Conservation (phyloP, 2,797 vertebrate species). For the Semotilus atromaculatus region DNA sequence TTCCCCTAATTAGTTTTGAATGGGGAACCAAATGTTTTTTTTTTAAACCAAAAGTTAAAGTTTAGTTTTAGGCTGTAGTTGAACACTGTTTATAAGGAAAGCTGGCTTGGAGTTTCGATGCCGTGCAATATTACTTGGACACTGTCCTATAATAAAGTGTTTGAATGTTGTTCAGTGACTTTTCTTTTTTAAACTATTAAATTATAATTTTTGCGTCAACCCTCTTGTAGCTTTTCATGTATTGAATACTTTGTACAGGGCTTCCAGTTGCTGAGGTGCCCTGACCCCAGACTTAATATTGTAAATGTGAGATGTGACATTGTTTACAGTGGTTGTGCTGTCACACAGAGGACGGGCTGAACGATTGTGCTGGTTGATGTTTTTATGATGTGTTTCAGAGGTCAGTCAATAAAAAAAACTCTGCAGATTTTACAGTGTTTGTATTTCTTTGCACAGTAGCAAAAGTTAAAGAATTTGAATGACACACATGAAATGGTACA, state of each 20-base stretch:
- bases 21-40: too few relatives aligned
- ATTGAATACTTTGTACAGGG: constrained; percentile 6
- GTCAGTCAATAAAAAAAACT: constrained; percentile 63
- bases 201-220: constrained; percentile 7
- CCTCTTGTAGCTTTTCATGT: constrained; percentile 21
- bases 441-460: constrained; percentile 13
- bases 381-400: constrained; percentile 68
- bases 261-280: background rate
- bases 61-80: background rate
- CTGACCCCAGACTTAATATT: constrained; percentile 12
- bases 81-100: constrained; percentile 30
- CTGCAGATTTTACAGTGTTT: constrained; percentile 12
- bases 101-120: constrained; percentile 38
- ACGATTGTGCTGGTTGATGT: constrained; percentile 62
- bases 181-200: background rate
- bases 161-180: constrained; percentile 43
- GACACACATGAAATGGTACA: constrained; percentile 6
- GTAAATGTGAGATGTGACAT: constrained; percentile 29
- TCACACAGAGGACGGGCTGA: constrained; percentile 39
- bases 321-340: constrained; percentile 27
- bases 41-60: background rate
- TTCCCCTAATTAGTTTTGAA: background rate
- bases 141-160: constrained; percentile 32
- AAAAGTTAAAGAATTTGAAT: constrained; percentile 15
- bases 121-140: constrained; percentile 45